phyloP scores from a whole-genome alignment of 1,140 invertebrate species.

The Drosophila carrolli region DNA sequence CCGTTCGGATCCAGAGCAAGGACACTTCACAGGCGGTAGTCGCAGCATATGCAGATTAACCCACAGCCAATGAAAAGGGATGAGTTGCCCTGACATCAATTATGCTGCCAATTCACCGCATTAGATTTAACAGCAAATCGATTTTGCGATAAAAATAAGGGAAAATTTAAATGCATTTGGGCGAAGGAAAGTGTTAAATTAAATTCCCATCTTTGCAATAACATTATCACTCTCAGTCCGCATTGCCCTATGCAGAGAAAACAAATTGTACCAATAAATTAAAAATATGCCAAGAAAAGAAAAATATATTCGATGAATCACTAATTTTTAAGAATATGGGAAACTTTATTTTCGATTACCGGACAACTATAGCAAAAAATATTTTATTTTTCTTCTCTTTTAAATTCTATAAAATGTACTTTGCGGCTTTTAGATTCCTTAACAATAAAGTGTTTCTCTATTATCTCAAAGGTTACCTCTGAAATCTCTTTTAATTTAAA shows the following conservation, averaged over 20 bases:
- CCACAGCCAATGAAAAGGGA: conserved; percentile 12
- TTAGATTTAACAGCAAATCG: conserved; percentile 47
- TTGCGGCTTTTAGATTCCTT: no score
- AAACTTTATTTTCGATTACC: no score
- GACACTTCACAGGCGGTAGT: conserved; percentile 16
- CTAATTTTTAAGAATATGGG: no score
- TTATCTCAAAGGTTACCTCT: no score
- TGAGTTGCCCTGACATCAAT: conserved; percentile 34
- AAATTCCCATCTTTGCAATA: conserved; percentile 33
- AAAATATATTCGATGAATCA: no score
- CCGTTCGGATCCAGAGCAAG: conserved; percentile 27
- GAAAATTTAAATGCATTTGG: conserved; percentile 30
- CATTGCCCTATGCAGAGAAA: background rate
- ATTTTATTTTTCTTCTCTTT: no score
- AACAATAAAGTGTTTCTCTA: no score
- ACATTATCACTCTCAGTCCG: background rate
- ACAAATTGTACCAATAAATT: background rate
- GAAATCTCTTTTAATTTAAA: no score
- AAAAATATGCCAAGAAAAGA: no score
- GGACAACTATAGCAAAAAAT: no score
- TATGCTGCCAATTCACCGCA: conserved; percentile 26
- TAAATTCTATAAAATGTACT: no score
- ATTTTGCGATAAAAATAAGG: conserved; percentile 38
- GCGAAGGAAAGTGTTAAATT: conserved; percentile 44
- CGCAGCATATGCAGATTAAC: conserved; percentile 65